Evolutionary conservation across 2,888 invertebrate genomes (phyloP), one percentile per base, ranked within the genome.

Genomic region (Trachelus troglodyta): DNA sequence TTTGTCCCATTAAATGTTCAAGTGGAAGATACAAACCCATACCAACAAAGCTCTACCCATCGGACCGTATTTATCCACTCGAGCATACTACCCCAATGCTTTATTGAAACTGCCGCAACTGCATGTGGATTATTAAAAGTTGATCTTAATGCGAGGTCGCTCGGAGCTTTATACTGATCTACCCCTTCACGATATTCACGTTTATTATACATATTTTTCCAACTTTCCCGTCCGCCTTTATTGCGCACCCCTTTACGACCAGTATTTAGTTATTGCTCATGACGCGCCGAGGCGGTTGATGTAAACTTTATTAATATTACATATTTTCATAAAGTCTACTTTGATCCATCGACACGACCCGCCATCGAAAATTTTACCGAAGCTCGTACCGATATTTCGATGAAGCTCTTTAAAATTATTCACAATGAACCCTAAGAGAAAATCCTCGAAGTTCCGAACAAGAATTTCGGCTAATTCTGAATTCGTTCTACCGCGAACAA

Each of bases 71-170:
- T 23, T 56, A 56, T 56, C 23, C 56, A 56, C 56, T 23, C 23
- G 56, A 56, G 56, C 56, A 56, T 56, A 56, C 56, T 56, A 23
- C 15, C 56, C 23, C 23, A 56, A 56, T 56, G 56, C 56, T 56
- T 56, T 56, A 56, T 56, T 56, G 56, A 56, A 56, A 56, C 56
- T 23, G 23, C 56, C 9, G 56, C 56, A 9, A 56, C 56, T 56
- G 56, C 56, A 56, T 56, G 56, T 30, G 71, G 33, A 71, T 71
- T 34, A 34, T 71, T 71, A 71, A 71, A 71, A 71, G 71, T 30
- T 71, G 11, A 23, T 9, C 11, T 71, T 71, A 71, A 71, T 30
- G 34, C 71, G 4, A 23, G 30, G 30, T 33, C 23, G 12, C 31
- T 33, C 34, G 30, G 30, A 71, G 12, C 71, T 33, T 71, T 15